Base-by-base conservation (phyloP, 2,113 vertebrate species). In the Melanotaenia duboulayi region DNA sequence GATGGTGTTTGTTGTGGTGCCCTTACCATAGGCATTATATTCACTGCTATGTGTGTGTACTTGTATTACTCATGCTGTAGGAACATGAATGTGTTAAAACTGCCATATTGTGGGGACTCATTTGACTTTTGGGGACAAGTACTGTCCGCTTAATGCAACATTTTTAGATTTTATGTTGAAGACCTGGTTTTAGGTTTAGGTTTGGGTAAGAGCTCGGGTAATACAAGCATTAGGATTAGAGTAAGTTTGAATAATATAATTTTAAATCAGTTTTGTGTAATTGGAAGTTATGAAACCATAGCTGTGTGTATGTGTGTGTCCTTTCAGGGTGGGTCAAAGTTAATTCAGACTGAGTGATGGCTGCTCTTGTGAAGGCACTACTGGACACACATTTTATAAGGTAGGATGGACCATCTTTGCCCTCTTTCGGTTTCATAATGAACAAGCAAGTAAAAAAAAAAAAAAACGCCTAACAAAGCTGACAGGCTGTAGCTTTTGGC, bases 401-500 rank as follows among this genome's bases (percentile, higher is more conserved):
- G 28, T 28, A 68, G 19, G 66, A 51, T 52, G n/a, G 32, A 44
- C 57, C 5, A 23, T 65, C 65, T 56, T 4, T 13, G 49, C 39
- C 67, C 44, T 39, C 28, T 28, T 23, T 1, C 24, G 2, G 2
- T 16, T 61, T 37, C n/a, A 46, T 28, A 66, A 74, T 59, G 76
- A 69, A 28, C 56, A 46, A 51, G 46, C 51, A 42, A 78, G 60
- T 44, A 39, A 40, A 70, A 35, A 40, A 42, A 80, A n/a, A 58
- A 46, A 32, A 70, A 35, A 40, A 42, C 76, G 82, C 81, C 74
- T n/a, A 51, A 76, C 39, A 59, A 20, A 67, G 61, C 46, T 74
- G 74, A 75, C 40, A 55, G 46, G 35, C 39, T 7, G 1, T 60
- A 56, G 62, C 58, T 76, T 46, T 8, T 62, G 64, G 63, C 44